Base-by-base conservation (phyloP, 2,797 vertebrate genomes). In the Gymnocypris eckloni region DNA sequence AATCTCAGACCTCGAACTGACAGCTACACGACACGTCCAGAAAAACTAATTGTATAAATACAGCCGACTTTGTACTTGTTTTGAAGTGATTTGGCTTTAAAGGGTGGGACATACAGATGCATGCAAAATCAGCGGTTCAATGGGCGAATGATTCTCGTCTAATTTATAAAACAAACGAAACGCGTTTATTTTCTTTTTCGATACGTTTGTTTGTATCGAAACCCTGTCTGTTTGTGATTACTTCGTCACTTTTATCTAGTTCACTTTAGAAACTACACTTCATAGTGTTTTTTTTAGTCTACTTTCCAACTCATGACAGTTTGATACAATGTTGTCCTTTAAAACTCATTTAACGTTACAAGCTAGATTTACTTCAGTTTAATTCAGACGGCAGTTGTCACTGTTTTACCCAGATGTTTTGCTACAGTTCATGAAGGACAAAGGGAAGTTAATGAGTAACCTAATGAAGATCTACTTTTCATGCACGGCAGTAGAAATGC, bases 101-200 rank as follows among this genome's bases (percentile, higher is more conserved):
- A 87, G 89, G 85, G 89, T 84, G 85, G 87, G 86, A 86, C 85
- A 16, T 66, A 69, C 43, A 80, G 50, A 48, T 22, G 33, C 77
- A 56, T 54, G 76, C 16, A 15, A 75, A 64, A 67, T 67, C 71
- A 16, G 33, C 39, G 45, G n/a, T 43, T 79, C 61, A 70, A 12
- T 41, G 8, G 22, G 18, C 64, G 64, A 81, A 25, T 20, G 41
- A 22, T 54, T 43, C n/a, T 70, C 64, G 25, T 45, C 37, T 67
- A 12, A 83, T 83, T 76, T 52, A 76, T 52, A 7, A 69, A 77
- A 39, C 79, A 70, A 67, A 50, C 37, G 13, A 33, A 48, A 80
- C 8, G 0, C 43, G 10, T n/a, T 80, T 48, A 28, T 33, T 81
- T 69, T 6, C 7, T 15, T 33, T 39, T 67, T 50, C 45, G 20